Evolutionary conservation across 1,140 invertebrate species (phyloP).

Genomic region (Papilio xuthus): DNA sequence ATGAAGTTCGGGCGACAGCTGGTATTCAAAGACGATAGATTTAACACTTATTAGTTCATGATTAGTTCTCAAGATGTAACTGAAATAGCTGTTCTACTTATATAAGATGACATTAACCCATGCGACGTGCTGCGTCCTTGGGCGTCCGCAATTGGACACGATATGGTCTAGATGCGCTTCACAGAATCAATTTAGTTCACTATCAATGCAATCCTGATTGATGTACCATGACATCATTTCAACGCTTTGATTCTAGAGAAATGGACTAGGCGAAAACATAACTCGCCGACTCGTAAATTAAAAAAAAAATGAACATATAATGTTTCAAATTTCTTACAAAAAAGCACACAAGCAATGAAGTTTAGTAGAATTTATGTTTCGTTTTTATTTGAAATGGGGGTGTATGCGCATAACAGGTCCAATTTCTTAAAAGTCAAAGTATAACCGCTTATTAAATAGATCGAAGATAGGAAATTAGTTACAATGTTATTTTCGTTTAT

Average conservation of each 20-base stretch:
- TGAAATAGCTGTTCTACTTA: slow-evolving; percentile 1
- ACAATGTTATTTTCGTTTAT: neutral
- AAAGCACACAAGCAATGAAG: no score
- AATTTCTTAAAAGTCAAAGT: neutral
- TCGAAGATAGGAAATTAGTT: slow-evolving; percentile 1
- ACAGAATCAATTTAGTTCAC: slow-evolving; percentile 60
- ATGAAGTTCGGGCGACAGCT: no score
- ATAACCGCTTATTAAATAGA: neutral
- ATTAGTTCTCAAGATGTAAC: neutral
- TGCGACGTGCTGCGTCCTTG: slow-evolving; percentile 53
- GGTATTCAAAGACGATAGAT: neutral
- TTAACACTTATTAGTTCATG: neutral
- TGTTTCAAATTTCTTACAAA: no score
- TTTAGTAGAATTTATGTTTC: no score
- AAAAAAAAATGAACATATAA: no score
- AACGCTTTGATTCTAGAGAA: slow-evolving; percentile 38
- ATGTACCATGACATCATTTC: slow-evolving; percentile 46
- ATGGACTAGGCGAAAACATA: no score
- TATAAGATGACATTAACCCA: slow-evolving; percentile 31
- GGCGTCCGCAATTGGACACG: slow-evolving; percentile 57
- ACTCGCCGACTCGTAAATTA: no score
- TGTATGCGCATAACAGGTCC: neutral
- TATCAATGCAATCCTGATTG: slow-evolving; percentile 48
- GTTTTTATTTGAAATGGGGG: no score
- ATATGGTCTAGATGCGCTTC: slow-evolving; percentile 61